These are phyloP conservation scores for Rhingia campestris DNA, from an alignment of 2,888 invertebrate genomes.

Conservation along the genomic window DNA sequence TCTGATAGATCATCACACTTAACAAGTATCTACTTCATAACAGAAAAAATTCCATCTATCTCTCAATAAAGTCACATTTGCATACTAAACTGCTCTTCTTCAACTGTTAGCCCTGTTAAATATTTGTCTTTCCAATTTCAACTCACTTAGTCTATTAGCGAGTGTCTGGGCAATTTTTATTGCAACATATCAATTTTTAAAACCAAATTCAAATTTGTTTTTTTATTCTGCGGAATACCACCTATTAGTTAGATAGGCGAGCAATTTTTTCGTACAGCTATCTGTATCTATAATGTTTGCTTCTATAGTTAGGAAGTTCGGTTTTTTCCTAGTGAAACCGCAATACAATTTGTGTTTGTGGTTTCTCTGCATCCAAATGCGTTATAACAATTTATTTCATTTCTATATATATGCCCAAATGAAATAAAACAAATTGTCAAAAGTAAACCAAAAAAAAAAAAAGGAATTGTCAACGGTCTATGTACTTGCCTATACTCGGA, in stretches of 20 bases:
- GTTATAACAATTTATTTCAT: conserved; percentile 42
- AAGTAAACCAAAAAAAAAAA: conserved; percentile 12
- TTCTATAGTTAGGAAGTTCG: too few relatives aligned
- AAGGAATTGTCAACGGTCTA: conserved; percentile 31
- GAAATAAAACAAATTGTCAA: conserved; percentile 42
- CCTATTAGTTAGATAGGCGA: conserved; percentile 55
- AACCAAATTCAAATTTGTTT: conserved; percentile 38
- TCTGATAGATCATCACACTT: conserved; percentile 6
- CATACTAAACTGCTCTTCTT: conserved; percentile 43
- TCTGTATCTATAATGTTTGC: neutral
- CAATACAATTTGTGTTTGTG: conserved; percentile 71
- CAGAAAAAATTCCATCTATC: conserved; percentile 4
- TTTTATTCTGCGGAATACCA: conserved; percentile 67
- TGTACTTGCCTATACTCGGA: neutral
- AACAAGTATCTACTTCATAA: conserved; percentile 7
- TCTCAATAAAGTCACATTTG: conserved; percentile 39
- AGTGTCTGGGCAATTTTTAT: conserved; percentile 66
- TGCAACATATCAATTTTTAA: conserved; percentile 71
- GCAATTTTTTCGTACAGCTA: too few relatives aligned
- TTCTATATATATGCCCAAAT: conserved; percentile 3
- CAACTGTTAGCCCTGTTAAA: neutral
- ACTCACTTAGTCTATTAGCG: conserved; percentile 67
- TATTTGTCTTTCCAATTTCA: conserved; percentile 45
- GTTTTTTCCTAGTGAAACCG: conserved; percentile 35
- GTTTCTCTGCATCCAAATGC: conserved; percentile 62